Conservation (phyloP, 1,140 invertebrate genomes). For the Philotrypesis tridentata region DNA sequence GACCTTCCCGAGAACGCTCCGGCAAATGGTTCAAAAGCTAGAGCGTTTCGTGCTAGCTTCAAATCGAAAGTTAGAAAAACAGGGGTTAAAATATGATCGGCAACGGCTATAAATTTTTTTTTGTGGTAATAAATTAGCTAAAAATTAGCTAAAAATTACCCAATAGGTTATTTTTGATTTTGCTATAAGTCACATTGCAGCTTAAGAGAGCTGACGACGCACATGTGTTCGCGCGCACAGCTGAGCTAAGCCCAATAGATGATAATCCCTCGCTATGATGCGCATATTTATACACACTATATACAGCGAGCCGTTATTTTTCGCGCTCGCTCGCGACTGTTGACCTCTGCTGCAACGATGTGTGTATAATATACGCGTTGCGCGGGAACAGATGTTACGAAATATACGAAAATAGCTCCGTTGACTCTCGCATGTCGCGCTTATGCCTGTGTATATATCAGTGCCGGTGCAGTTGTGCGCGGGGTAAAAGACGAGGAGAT, state of each 20-base stretch:
- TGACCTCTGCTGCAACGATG: constrained; percentile 51
- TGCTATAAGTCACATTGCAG: too few species aligned
- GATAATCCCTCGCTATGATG: not conserved
- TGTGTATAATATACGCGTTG: constrained; percentile 34
- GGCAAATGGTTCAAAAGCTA: too few species aligned
- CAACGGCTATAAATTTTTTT: too few species aligned
- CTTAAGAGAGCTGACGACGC: too few species aligned
- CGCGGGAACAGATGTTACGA: constrained; percentile 53
- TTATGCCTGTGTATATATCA: not conserved
- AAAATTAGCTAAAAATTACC: too few species aligned
- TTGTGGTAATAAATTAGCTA: too few species aligned
- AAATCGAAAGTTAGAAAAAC: too few species aligned
- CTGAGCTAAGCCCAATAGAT: not conserved
- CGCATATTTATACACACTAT: too few species aligned
- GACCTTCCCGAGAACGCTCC: too few species aligned
- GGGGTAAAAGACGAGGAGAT: not conserved
- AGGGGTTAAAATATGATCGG: too few species aligned
- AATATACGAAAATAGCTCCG: constrained; percentile 58
- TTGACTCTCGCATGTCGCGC: constrained; percentile 1
- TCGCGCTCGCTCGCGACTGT: constrained; percentile 51
- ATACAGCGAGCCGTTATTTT: not conserved
- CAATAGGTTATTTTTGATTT: too few species aligned
- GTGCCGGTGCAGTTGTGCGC: not conserved
- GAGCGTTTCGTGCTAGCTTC: too few species aligned
- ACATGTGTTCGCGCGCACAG: not conserved